Evolutionary conservation across 1,140 invertebrate genomes (phyloP), one percentile per base, ranked within the genome.

Genomic region (Drosophila lini): DNA sequence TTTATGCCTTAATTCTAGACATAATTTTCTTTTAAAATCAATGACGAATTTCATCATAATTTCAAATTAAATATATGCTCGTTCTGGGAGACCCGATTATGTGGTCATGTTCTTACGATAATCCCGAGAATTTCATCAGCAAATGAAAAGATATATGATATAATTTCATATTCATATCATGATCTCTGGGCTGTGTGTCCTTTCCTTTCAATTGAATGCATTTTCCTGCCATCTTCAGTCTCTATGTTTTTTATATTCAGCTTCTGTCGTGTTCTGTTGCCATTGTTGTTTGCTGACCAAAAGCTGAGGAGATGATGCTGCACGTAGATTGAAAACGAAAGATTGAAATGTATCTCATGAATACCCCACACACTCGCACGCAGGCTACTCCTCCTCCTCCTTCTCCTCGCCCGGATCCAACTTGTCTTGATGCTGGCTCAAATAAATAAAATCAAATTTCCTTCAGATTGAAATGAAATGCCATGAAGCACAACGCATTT

Each of bases 141-240:
- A 74, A 74, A 62, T 74, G 69, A 74, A 74, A 74, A 71, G 34
- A 34, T 34, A 34, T 55, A 34, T 22, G 40, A n/a, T 41, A 77
- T 88, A 60, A 88, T 83, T 83, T 88, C 44, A 86, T 83, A 86
- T 86, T 86, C 83, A 83, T 86, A 88, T 88, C 83, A 88, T 73
- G 83, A 76, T 80, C 78, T 76, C 47, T 44, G 59, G 56, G 52
- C 65, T 61, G 41, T 65, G 83, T 69, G 83, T 86, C 83, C 83
- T 83, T 86, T 86, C 65, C 57, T 83, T 88, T 86, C 80, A 88
- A 86, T 86, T 88, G 83, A 86, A 86, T 86, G 83, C 83, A 76
- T 76, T 63, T 75, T 63, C 71, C 59, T 74, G 40, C 70, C 70
- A 48, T 58, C 73, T 59, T 76, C 73, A 52, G 42, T 36, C 42